Evolutionary conservation across 2,797 vertebrate species (phyloP).

Genomic region (Pelochelys cantorii): DNA sequence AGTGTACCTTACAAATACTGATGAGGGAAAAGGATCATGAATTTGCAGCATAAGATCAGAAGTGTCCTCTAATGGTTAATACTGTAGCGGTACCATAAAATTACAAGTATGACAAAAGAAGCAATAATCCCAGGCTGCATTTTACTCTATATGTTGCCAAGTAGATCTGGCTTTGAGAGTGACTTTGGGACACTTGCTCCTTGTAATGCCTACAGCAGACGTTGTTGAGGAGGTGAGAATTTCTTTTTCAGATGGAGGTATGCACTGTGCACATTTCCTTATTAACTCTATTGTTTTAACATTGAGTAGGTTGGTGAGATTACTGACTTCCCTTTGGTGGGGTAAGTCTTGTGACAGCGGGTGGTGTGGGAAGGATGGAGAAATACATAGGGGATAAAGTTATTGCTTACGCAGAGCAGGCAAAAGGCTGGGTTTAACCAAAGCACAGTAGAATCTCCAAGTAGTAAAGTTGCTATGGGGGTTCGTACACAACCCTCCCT

Average conservation of each 20-base stretch:
- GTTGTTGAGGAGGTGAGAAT: neutral
- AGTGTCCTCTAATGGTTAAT: slow-evolving; percentile 27
- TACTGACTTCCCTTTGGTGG: neutral
- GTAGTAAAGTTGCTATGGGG: neutral
- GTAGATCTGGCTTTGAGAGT: slow-evolving; percentile 33
- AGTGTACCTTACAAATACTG: slow-evolving; percentile 28
- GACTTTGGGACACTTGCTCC: slow-evolving; percentile 19
- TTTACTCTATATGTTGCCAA: slow-evolving; percentile 38
- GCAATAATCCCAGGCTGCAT: neutral
- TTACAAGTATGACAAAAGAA: slow-evolving; percentile 13
- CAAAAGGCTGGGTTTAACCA: neutral
- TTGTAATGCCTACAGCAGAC: neutral
- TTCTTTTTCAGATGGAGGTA: neutral
- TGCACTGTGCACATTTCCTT: neutral
- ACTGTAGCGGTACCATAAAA: neutral
- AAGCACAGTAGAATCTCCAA: neutral
- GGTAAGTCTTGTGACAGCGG: neutral
- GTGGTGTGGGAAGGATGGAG: neutral
- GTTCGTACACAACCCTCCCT: neutral
- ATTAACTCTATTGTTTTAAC: neutral
- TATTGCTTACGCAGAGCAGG: neutral
- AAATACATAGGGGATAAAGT: rapidly evolving
- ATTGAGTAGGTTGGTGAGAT: neutral
- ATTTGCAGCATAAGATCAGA: slow-evolving; percentile 19
- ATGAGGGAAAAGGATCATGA: slow-evolving; percentile 17